A percentile compares a stretch with the other conserved stretches of the same genome.
Evolutionary conservation across 2,113 vertebrate genomes (phyloP).

Genomic region (Pristiophorus japonicus): DNA sequence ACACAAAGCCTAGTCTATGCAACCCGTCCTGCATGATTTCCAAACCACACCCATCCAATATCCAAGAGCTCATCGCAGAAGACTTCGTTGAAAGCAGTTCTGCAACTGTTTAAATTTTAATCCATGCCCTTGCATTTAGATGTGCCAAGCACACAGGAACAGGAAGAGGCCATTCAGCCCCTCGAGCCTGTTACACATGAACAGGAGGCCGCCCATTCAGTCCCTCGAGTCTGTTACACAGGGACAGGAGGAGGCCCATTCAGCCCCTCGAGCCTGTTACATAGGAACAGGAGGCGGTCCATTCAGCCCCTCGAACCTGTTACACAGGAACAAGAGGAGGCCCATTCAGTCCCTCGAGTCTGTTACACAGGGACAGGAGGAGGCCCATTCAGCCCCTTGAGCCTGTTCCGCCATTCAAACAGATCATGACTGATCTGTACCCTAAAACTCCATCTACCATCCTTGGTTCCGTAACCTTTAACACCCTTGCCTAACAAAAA

Average conservation of each 20-base stretch:
- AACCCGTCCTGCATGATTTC: too few species aligned
- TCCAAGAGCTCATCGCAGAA: neutral
- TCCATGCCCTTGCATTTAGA: neutral
- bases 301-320: too few species aligned
- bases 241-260: too few species aligned
- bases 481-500: neutral
- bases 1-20: too few species aligned
- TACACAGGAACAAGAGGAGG: too few species aligned
- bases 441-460: neutral
- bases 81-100: neutral
- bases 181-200: neutral
- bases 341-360: neutral
- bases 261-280: neutral
- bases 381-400: neutral
- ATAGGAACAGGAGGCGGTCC: too few species aligned
- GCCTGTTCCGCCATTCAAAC: neutral
- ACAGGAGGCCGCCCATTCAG: too few species aligned
- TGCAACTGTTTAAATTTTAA: neutral
- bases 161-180: too few species aligned
- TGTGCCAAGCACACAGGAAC: neutral
- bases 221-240: neutral
- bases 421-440: neutral
- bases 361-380: too few species aligned
- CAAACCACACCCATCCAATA: too few species aligned
- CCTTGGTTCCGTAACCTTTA: neutral